phyloP scores from a whole-genome alignment of 2,797 vertebrate species.

The Crax fasciolata region DNA sequence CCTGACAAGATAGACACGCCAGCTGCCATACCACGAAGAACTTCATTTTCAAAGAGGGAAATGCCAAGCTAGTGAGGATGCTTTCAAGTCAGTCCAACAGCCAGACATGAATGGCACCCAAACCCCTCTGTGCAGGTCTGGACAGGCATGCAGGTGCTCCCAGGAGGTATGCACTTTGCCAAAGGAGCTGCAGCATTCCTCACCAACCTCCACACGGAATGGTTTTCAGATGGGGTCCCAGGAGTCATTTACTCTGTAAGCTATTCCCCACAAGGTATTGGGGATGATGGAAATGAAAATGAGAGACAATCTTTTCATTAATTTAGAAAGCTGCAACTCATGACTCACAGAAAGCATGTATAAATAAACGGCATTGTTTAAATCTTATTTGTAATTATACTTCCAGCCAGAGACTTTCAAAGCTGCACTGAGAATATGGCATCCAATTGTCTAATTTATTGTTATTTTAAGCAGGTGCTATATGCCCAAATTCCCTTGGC shows the following conservation, averaged over 20 bases:
- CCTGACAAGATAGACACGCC: not conserved
- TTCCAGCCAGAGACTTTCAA: slow-evolving; percentile 50
- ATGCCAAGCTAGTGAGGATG: fast-evolving
- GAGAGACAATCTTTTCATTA: slow-evolving; percentile 51
- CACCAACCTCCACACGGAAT: not conserved
- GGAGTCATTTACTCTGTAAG: not conserved
- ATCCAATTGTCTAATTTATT: slow-evolving; percentile 63
- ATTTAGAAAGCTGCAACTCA: slow-evolving; percentile 18
- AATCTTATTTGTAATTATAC: slow-evolving; percentile 59
- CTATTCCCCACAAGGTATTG: not conserved
- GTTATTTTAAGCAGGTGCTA: slow-evolving; percentile 71
- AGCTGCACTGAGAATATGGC: slow-evolving; percentile 22
- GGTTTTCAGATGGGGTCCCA: not conserved
- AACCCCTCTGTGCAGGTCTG: not conserved
- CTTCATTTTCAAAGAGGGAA: not conserved
- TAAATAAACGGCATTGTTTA: slow-evolving; percentile 58
- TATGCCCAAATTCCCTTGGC: slow-evolving; percentile 53
- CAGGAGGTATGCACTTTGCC: not conserved
- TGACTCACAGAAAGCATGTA: slow-evolving; percentile 6
- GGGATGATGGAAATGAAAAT: slow-evolving; percentile 13
- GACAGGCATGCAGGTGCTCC: not conserved
- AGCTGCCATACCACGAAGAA: not conserved
- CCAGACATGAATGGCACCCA: slow-evolving; percentile 19
- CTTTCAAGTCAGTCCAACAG: slow-evolving; percentile 58
- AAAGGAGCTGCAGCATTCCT: slow-evolving; percentile 50